Percentiles rank a stretch among this genome's conserved stretches.
Conservation (phyloP, 2,888 invertebrate genomes). For the Gastracanthus pulcherrimus region DNA sequence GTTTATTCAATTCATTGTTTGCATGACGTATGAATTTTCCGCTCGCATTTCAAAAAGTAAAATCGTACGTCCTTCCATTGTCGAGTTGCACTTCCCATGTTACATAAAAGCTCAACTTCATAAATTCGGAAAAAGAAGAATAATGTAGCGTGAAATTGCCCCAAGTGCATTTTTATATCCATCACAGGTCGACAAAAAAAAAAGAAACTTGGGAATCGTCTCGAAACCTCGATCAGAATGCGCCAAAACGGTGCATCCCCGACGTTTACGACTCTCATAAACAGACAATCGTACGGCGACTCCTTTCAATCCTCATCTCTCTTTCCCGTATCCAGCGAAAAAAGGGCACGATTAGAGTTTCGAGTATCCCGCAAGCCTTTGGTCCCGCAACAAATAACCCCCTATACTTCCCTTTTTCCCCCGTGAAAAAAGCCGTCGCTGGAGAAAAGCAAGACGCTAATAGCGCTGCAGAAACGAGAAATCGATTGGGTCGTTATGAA, state of each 20-base stretch:
- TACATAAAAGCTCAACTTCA: slow-evolving; percentile 17
- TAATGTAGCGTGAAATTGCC: slow-evolving; percentile 25
- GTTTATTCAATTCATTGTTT: no score
- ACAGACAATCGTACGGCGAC: slow-evolving; percentile 12
- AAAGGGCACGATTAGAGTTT: not conserved
- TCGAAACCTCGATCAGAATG: not conserved
- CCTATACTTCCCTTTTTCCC: not conserved
- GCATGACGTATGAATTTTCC: not conserved
- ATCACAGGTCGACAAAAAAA: not conserved
- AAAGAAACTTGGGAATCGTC: slow-evolving; percentile 12
- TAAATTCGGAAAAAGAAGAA: slow-evolving; percentile 32
- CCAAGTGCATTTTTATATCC: not conserved
- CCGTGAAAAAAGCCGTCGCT: not conserved
- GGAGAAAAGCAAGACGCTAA: slow-evolving; percentile 16
- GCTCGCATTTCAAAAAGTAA: not conserved
- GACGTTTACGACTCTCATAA: slow-evolving; percentile 46
- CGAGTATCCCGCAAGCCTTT: slow-evolving; percentile 12
- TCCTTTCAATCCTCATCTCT: slow-evolving; percentile 4
- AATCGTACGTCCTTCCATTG: not conserved
- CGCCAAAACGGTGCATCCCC: slow-evolving; percentile 20
- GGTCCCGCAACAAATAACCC: not conserved
- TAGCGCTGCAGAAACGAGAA: slow-evolving; percentile 34
- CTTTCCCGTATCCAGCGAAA: slow-evolving; percentile 1
- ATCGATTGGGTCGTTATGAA: slow-evolving; percentile 58
- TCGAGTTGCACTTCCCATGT: slow-evolving; percentile 13